phyloP scores from a whole-genome alignment of 2,113 vertebrate species.

The Nothobranchius furzeri region DNA sequence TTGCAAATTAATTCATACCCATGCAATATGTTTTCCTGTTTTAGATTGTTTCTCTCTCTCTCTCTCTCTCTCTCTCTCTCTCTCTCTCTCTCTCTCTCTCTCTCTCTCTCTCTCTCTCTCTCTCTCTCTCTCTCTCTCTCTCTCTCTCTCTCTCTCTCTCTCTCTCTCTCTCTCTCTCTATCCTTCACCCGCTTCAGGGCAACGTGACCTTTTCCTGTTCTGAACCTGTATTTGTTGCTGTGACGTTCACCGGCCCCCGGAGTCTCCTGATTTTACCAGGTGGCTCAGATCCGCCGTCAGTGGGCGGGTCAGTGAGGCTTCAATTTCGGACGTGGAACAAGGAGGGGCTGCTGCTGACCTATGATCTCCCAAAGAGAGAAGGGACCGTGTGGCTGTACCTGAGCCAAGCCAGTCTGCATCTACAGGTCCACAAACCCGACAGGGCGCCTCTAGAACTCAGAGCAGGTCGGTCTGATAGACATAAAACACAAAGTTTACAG shows the following conservation, averaged over 20 bases:
- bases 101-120: not conserved
- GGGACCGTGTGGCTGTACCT: slow-evolving; percentile 82
- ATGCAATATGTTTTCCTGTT: slow-evolving; percentile 26
- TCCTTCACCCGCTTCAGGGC: slow-evolving; percentile 75
- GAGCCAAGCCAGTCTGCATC: slow-evolving; percentile 80
- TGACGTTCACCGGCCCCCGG: slow-evolving; percentile 85
- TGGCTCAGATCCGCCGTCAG: not conserved
- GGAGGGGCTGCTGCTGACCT: slow-evolving; percentile 84
- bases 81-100: not conserved
- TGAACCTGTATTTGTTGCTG: slow-evolving; percentile 83
- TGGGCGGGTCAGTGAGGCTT: slow-evolving; percentile 73
- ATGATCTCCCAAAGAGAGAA: slow-evolving; percentile 72
- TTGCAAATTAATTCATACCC: slow-evolving; percentile 46
- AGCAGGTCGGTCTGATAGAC: slow-evolving; percentile 77
- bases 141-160: not conserved
- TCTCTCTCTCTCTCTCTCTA: not conserved
- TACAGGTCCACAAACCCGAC: slow-evolving; percentile 82
- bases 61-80: not conserved
- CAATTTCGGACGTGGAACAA: slow-evolving; percentile 94
- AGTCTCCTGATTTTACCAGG: slow-evolving; percentile 84
- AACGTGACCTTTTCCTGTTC: slow-evolving; percentile 86
- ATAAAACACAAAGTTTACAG: too few relatives aligned
- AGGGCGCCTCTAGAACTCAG: slow-evolving; percentile 78
- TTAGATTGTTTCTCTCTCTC: not conserved
- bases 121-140: not conserved